phyloP scores from a whole-genome alignment of 2,113 vertebrate species.

The Chrysochloris asiatica region DNA sequence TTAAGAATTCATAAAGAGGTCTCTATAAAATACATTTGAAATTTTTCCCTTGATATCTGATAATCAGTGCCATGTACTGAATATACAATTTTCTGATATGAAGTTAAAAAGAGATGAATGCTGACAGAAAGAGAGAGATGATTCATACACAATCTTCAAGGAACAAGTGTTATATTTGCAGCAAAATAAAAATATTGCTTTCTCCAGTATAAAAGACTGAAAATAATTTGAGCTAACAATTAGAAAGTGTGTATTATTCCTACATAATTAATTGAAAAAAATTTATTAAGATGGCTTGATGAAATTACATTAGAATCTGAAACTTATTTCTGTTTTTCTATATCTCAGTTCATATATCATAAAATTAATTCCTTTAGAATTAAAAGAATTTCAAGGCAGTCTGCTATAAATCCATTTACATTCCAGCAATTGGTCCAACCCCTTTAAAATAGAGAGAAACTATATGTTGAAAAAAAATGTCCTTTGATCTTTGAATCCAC shows the following conservation, averaged over 20 bases:
- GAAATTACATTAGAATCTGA: background rate
- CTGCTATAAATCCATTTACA: background rate
- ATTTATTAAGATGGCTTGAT: background rate
- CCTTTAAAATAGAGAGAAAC: background rate
- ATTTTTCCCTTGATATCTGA: background rate
- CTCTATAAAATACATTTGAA: no score
- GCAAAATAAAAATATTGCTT: background rate
- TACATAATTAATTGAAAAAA: background rate
- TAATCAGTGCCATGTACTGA: rapidly evolving
- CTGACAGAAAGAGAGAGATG: background rate
- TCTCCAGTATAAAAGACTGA: background rate
- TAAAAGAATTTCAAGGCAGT: background rate
- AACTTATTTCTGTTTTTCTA: background rate
- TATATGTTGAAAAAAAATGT: background rate
- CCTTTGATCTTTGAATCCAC: background rate
- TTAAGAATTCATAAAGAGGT: no score
- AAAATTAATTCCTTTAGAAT: background rate
- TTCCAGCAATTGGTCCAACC: background rate
- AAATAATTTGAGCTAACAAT: background rate
- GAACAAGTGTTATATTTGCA: background rate
- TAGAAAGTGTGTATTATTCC: background rate
- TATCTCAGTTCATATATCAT: background rate
- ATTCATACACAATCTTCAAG: background rate
- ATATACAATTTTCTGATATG: background rate
- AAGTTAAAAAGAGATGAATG: background rate